A percentile compares a stretch with the other conserved stretches of the same genome.
These are phyloP conservation scores for Euura saliciscinereae DNA, from an alignment of 1,140 invertebrate species.

Conservation along the genomic window DNA sequence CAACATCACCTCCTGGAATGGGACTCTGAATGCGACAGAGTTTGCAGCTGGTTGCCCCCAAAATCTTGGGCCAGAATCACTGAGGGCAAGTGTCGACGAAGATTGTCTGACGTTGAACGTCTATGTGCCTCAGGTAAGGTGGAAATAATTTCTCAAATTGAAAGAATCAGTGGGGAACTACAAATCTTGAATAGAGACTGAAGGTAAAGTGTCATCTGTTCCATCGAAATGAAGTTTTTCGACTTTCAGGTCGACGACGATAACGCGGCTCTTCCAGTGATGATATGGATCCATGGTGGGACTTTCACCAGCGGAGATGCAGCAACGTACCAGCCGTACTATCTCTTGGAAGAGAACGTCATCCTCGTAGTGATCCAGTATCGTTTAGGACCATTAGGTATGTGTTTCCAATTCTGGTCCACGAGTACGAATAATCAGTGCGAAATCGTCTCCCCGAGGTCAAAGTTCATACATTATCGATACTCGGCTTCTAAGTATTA, in stretches of 20 bases:
- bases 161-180: too few relatives aligned
- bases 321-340: neutral
- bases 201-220: too few relatives aligned
- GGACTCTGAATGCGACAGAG: neutral
- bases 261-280: neutral
- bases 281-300: neutral
- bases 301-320: neutral
- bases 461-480: too few relatives aligned
- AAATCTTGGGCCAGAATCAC: neutral
- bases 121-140: neutral
- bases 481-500: too few relatives aligned
- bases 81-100: neutral
- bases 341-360: neutral
- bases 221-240: neutral
- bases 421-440: too few relatives aligned
- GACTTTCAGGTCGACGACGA: neutral
- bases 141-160: too few relatives aligned
- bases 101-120: neutral
- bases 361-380: neutral
- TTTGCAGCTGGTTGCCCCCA: neutral
- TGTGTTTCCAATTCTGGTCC: too few relatives aligned
- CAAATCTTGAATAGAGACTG: too few relatives aligned
- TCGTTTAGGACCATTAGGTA: conserved; percentile 6
- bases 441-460: too few relatives aligned
- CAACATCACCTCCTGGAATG: neutral